These are phyloP conservation scores for Lepidochrysops patricia DNA, from an alignment of 2,888 invertebrate species.

Conservation along the genomic window DNA sequence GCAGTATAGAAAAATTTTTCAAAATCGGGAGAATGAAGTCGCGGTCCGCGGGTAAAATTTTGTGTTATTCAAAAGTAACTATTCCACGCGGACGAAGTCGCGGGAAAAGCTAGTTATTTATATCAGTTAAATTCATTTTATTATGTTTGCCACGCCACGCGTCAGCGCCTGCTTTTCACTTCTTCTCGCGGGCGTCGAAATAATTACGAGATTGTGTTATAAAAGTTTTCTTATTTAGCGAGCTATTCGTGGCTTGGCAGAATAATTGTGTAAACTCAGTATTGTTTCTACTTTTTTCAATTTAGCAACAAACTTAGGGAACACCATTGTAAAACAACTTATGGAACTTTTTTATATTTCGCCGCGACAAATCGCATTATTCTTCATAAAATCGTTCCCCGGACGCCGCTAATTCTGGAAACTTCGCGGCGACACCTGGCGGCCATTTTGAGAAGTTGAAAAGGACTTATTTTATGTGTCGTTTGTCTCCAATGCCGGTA, in stretches of 20 bases:
- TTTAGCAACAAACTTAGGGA: slow-evolving; percentile 19
- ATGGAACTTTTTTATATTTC: slow-evolving; percentile 28
- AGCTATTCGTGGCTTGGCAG: not conserved
- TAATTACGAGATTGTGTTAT: too few relatives aligned
- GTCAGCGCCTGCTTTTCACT: too few relatives aligned
- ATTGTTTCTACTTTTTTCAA: slow-evolving; percentile 15
- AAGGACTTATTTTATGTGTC: slow-evolving; percentile 14
- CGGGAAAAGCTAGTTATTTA: too few relatives aligned
- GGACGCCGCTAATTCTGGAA: slow-evolving; percentile 37
- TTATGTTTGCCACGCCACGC: too few relatives aligned
- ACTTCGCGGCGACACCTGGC: slow-evolving; percentile 46
- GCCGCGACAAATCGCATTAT: slow-evolving; percentile 33
- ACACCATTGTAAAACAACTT: slow-evolving; percentile 19
- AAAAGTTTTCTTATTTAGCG: not conserved
- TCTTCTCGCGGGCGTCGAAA: too few relatives aligned
- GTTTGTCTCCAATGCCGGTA: slow-evolving; percentile 5
- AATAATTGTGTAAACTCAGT: not conserved
- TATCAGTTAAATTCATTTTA: too few relatives aligned
- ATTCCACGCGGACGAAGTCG: too few relatives aligned
- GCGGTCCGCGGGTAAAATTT: too few relatives aligned
- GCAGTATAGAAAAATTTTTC: too few relatives aligned
- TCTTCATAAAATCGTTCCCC: slow-evolving; percentile 32
- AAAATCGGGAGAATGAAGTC: too few relatives aligned
- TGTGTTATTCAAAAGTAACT: too few relatives aligned
- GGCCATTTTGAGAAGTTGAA: slow-evolving; percentile 39